phyloP scores from a whole-genome alignment of 2,797 vertebrate genomes.

The Hozukius guyotensis region DNA sequence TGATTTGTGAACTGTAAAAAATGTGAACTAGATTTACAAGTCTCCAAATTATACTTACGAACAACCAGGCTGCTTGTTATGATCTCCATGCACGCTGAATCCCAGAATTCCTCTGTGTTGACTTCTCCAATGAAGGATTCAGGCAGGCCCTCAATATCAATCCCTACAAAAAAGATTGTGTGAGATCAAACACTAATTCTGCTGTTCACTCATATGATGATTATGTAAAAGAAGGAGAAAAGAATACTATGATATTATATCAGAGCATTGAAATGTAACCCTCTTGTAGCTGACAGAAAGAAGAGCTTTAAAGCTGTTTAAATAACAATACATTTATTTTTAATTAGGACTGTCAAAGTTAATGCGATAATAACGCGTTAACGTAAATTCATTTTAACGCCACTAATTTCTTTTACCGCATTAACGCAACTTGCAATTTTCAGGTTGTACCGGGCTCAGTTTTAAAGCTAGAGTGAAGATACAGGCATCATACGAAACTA shows the following conservation, averaged over 20 bases:
- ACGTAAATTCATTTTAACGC: too few relatives aligned
- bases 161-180: not conserved
- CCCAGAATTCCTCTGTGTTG: constrained; percentile 14
- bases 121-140: not conserved
- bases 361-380: too few relatives aligned
- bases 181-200: not conserved
- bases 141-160: constrained; percentile 1
- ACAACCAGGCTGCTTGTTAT: not conserved
- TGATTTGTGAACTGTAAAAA: not conserved
- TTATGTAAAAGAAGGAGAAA: not conserved
- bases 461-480: too few relatives aligned
- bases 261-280: not conserved
- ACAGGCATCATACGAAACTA: too few relatives aligned
- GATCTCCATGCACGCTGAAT: not conserved
- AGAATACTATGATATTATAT: not conserved
- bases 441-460: too few relatives aligned
- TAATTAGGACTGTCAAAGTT: too few relatives aligned
- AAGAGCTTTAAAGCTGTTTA: not conserved
- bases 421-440: too few relatives aligned
- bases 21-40: not conserved
- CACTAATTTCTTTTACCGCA: too few relatives aligned
- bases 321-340: not conserved
- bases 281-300: not conserved
- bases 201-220: not conserved
- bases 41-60: not conserved